Conservation (phyloP, 2,113 vertebrate genomes). For the Gila orcuttii region DNA sequence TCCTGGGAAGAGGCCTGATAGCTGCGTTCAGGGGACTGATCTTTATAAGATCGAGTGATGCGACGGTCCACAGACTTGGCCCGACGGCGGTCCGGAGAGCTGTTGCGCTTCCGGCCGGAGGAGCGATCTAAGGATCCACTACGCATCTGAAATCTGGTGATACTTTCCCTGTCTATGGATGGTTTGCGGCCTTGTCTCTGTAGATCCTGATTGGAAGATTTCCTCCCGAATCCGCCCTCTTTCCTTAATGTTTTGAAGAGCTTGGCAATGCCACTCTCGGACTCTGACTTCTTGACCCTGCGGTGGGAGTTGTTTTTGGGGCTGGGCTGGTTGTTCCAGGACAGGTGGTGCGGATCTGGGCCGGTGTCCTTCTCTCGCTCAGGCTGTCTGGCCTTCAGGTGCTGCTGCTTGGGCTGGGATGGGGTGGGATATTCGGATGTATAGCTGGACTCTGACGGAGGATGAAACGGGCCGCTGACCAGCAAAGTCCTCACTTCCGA, state of each 20-base stretch:
- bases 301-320: slow-evolving; percentile 75
- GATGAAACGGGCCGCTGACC: slow-evolving; percentile 83
- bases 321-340: slow-evolving; percentile 83
- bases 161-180: slow-evolving; percentile 77
- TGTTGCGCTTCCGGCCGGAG: slow-evolving; percentile 77
- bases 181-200: slow-evolving; percentile 79
- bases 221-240: slow-evolving; percentile 77
- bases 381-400: slow-evolving; percentile 78
- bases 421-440: slow-evolving; percentile 95
- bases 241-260: slow-evolving; percentile 79
- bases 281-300: slow-evolving; percentile 79
- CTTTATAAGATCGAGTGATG: slow-evolving; percentile 68
- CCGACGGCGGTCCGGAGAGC: slow-evolving; percentile 84
- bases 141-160: slow-evolving; percentile 67
- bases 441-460: slow-evolving; percentile 93
- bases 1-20: slow-evolving; percentile 40
- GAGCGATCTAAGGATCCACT: slow-evolving; percentile 88
- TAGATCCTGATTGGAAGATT: slow-evolving; percentile 74
- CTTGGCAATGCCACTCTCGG: slow-evolving; percentile 80
- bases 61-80: slow-evolving; percentile 80
- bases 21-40: slow-evolving; percentile 81
- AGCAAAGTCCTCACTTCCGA: slow-evolving; percentile 90
- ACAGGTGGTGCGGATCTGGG: slow-evolving; percentile 84
- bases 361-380: slow-evolving; percentile 69
- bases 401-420: slow-evolving; percentile 88